phyloP scores from a whole-genome alignment of 2,797 vertebrate genomes.

The Rhinichthys osculus region DNA sequence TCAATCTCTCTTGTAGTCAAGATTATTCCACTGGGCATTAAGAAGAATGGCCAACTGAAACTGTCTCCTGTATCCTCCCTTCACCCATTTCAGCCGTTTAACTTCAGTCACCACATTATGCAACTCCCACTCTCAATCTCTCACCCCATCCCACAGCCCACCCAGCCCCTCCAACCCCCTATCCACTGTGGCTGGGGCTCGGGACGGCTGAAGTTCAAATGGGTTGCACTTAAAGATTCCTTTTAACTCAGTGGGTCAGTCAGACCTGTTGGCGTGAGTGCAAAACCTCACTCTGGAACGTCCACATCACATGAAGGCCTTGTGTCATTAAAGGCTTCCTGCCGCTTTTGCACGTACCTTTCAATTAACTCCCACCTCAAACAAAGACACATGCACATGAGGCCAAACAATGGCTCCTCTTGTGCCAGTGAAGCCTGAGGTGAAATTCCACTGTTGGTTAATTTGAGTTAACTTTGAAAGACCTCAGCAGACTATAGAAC shows the following conservation, averaged over 20 bases:
- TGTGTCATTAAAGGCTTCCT: constrained; percentile 53
- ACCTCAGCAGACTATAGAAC: constrained; percentile 20
- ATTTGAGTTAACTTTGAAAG: constrained; percentile 40
- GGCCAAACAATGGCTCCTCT: constrained; percentile 58
- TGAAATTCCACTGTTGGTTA: constrained; percentile 47
- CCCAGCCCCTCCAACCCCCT: constrained; percentile 43
- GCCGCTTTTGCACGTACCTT: constrained; percentile 66
- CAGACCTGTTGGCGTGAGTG: constrained; percentile 47
- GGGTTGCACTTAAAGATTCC: constrained; percentile 61
- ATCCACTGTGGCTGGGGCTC: constrained; percentile 53
- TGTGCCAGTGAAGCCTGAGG: constrained; percentile 54
- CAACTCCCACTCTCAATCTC: constrained; percentile 35
- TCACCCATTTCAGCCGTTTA: constrained; percentile 37
- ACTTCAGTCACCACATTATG: constrained; percentile 55
- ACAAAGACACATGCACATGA: constrained; percentile 56
- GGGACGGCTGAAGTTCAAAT: constrained; percentile 55
- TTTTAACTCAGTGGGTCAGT: constrained; percentile 62
- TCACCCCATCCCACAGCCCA: constrained; percentile 23
- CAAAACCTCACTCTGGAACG: constrained; percentile 57
- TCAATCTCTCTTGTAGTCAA: not conserved
- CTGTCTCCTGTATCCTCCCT: constrained; percentile 19
- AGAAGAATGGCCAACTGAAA: constrained; percentile 11
- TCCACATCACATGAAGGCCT: constrained; percentile 49
- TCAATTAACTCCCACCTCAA: constrained; percentile 63
- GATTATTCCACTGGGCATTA: not conserved